Evolutionary conservation across 2,113 vertebrate species (phyloP), one percentile per base, ranked within the genome.

Genomic region (Ammodytes dubius): DNA sequence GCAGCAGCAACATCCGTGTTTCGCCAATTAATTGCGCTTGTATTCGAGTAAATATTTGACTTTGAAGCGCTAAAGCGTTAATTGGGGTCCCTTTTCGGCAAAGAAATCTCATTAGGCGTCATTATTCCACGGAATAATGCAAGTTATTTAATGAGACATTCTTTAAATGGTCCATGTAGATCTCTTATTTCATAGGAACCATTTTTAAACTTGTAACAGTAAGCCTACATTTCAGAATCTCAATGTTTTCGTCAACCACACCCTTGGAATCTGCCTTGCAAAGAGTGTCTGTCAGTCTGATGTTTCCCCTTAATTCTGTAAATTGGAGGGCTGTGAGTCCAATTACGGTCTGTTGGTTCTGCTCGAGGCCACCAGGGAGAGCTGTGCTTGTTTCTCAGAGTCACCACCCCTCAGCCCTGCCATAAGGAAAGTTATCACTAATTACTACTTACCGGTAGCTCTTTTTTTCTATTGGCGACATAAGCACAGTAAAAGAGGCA

Each of bases 11-110:
- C 91, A 90, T 82, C 82, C 91, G 77, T 86, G 87, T 89, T 91
- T 86, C 88, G 82, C 79, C 87, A 92, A 93, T 94, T 94, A 91
- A 94, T 91, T 89, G 87, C 40, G 70, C 86, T 82, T 88, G 90
- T 83, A 83, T 91, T 81, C 63, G 84, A 83, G 87, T 70, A 90
- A 93, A 92, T 93, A 89, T 93, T 93, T 90, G 87, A 91, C 84
- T 92, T 85, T 84, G 83, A 87, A 76, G 82, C 46, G 57, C 74
- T 70, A 75, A 82, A 87, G 73, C 53, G 68, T 84, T 87, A 84
- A 93, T 89, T 91, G 72, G 64, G 79, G 59, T 7, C 75, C 46
- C 53, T 58, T 71, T 66, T 74, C 73, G 74, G 75, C 47, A 53
- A 64, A 77, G 46, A 70, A 77, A 52, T 57, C 64, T 27, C 27